Conservation (phyloP, 2,113 vertebrate species). For the Mirza zaza region DNA sequence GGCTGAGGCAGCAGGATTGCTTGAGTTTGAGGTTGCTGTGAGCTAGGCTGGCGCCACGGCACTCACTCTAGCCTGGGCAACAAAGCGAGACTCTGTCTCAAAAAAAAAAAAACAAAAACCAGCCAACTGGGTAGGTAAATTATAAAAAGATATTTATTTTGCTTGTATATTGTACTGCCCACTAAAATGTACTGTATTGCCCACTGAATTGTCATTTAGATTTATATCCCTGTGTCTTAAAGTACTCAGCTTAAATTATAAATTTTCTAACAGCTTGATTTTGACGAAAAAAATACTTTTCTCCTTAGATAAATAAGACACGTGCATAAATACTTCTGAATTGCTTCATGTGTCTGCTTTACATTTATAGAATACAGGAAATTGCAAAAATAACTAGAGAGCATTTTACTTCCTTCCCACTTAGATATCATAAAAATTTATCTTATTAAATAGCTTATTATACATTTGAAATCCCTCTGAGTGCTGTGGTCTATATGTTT, state of each 20-base stretch:
- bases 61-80: no score
- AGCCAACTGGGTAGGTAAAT: not conserved
- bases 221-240: not conserved
- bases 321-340: not conserved
- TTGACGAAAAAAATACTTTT: not conserved
- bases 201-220: not conserved
- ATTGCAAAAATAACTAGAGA: slow-evolving; percentile 24
- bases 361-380: not conserved
- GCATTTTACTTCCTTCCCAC: not conserved
- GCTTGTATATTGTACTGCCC: not conserved
- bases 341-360: slow-evolving; percentile 35
- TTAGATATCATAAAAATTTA: not conserved
- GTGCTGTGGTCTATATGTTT: not conserved
- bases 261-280: slow-evolving; percentile 34
- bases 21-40: no score
- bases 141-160: not conserved
- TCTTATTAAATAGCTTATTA: not conserved
- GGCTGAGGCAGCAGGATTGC: no score
- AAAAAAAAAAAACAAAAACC: no score
- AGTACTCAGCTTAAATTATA: slow-evolving; percentile 22
- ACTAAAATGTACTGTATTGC: not conserved
- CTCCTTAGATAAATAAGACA: not conserved
- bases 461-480: not conserved
- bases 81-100: no score
- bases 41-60: no score